Conservation (phyloP, 2,888 invertebrate species). For the Drosophila anomalata region DNA sequence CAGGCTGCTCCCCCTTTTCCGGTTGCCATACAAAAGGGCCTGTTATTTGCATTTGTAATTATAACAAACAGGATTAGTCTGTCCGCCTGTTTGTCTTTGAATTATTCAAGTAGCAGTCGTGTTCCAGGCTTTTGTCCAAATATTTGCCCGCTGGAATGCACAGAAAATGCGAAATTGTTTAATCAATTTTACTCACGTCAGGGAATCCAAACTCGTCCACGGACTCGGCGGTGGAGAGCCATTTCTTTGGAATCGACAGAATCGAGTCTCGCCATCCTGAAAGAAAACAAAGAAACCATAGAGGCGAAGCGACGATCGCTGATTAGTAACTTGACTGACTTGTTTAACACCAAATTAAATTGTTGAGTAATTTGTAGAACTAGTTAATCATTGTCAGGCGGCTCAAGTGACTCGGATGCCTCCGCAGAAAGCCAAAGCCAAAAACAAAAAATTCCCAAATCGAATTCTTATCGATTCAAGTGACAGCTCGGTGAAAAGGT, state of each 20-base stretch:
- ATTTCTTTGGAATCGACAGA: slow-evolving; percentile 89
- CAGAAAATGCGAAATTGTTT: slow-evolving; percentile 58
- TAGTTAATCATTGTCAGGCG: slow-evolving; percentile 64
- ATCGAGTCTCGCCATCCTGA: slow-evolving; percentile 91
- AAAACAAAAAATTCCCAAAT: background rate
- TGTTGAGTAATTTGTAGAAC: slow-evolving; percentile 51
- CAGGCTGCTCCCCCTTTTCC: slow-evolving; percentile 40
- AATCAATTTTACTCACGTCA: slow-evolving; percentile 82
- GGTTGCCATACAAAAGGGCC: slow-evolving; percentile 68
- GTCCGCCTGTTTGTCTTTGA: slow-evolving; percentile 59
- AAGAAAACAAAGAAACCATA: slow-evolving; percentile 69
- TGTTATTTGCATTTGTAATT: slow-evolving; percentile 83
- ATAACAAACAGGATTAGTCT: slow-evolving; percentile 81
- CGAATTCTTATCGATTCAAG: slow-evolving; percentile 26
- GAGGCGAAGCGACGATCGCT: slow-evolving; percentile 13
- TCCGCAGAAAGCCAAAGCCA: slow-evolving; percentile 30
- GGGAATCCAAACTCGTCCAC: slow-evolving; percentile 84
- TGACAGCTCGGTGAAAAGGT: slow-evolving; percentile 6
- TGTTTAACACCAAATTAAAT: slow-evolving; percentile 38
- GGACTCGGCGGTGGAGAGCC: slow-evolving; percentile 85
- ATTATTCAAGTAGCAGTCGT: slow-evolving; percentile 68
- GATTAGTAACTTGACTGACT: slow-evolving; percentile 28
- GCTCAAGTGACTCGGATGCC: slow-evolving; percentile 28
- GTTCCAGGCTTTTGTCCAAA: slow-evolving; percentile 46
- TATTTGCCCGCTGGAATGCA: slow-evolving; percentile 53